These are phyloP conservation scores for Cacatua alba DNA, from an alignment of 2,113 vertebrate species.

Conservation along the genomic window DNA sequence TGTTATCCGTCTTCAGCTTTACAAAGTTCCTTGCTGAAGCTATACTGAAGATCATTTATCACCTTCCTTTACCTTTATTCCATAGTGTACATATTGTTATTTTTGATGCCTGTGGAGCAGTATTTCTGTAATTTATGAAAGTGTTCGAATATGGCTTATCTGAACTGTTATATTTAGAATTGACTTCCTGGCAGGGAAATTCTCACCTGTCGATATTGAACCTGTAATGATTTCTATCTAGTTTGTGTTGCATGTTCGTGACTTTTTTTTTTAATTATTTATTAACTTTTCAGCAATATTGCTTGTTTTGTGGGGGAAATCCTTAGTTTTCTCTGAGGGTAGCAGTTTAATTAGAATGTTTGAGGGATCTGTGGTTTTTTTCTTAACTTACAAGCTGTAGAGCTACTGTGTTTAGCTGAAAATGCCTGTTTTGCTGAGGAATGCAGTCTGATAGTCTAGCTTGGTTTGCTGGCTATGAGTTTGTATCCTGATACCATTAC, in stretches of 20 bases:
- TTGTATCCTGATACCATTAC: neutral
- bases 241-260: neutral
- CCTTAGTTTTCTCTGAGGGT: neutral
- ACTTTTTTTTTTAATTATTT: neutral
- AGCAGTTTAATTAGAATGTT: neutral
- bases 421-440: neutral
- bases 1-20: neutral
- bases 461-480: neutral
- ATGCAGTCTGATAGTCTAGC: neutral
- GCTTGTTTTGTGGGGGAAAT: neutral
- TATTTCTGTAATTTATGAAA: slow-evolving; percentile 65
- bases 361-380: neutral
- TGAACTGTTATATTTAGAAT: slow-evolving; percentile 50
- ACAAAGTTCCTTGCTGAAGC: slow-evolving; percentile 22
- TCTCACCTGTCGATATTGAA: slow-evolving; percentile 47
- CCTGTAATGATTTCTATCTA: slow-evolving; percentile 26
- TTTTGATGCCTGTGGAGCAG: slow-evolving; percentile 28
- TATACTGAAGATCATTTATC: neutral
- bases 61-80: slow-evolving; percentile 38
- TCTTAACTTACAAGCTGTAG: neutral
- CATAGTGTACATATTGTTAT: slow-evolving; percentile 31
- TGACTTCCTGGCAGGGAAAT: slow-evolving; percentile 40
- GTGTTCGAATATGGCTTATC: slow-evolving; percentile 56
- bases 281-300: neutral
- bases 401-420: neutral